These are phyloP conservation scores for Scytalopus superciliaris DNA, from an alignment of 2,113 vertebrate species.

Conservation along the genomic window DNA sequence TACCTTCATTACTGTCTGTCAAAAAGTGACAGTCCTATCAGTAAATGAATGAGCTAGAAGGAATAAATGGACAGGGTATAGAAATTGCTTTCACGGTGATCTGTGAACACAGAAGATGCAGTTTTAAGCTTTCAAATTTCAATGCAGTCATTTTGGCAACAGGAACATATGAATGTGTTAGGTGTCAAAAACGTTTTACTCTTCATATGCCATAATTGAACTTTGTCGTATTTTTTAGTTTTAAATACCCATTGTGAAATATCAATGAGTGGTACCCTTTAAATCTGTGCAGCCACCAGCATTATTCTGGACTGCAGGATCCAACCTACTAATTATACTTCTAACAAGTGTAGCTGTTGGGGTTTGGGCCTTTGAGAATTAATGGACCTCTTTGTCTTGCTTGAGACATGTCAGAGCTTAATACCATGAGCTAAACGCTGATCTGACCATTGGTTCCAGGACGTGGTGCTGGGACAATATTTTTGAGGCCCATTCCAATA, in stretches of 20 bases:
- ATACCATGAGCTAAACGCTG: conserved; percentile 40
- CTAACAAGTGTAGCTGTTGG: neutral
- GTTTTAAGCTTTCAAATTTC: conserved; percentile 41
- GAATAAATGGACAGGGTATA: conserved; percentile 40
- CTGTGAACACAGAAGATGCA: conserved; percentile 48
- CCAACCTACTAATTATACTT: conserved; percentile 1
- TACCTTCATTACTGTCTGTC: conserved; percentile 62
- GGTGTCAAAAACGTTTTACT: neutral
- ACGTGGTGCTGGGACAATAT: neutral
- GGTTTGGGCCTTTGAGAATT: conserved; percentile 50
- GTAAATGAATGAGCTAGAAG: conserved; percentile 57
- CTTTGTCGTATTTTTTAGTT: neutral
- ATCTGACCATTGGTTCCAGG: conserved; percentile 23
- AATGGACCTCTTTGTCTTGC: conserved; percentile 44
- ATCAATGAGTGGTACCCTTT: neutral
- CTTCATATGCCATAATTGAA: conserved; percentile 20
- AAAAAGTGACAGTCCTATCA: neutral
- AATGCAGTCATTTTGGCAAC: conserved; percentile 6
- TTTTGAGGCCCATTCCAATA: conserved; percentile 49
- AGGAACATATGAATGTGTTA: conserved; percentile 26
- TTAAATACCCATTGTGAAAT: neutral
- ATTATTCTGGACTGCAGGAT: neutral
- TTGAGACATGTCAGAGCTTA: neutral
- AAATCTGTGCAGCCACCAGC: neutral
- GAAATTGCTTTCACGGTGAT: conserved; percentile 54